These are phyloP conservation scores for Scomber colias DNA, from an alignment of 2,113 vertebrate species.

Conservation along the genomic window DNA sequence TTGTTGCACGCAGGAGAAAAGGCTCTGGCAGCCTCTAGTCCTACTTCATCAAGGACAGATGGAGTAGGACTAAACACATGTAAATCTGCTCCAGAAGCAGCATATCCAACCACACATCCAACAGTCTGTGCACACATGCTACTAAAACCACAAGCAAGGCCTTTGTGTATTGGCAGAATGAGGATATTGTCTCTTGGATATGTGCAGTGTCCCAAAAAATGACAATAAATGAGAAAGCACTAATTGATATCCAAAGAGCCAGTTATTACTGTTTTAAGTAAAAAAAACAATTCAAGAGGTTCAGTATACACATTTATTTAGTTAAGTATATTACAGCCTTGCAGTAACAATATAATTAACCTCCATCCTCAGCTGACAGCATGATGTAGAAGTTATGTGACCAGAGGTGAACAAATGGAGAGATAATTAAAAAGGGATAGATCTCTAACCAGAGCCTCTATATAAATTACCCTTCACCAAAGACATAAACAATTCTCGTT, in stretches of 20 bases:
- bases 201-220: not conserved
- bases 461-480: slow-evolving; percentile 59
- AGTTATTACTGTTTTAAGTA: no score
- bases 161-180: not conserved
- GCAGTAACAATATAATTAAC: slow-evolving; percentile 53
- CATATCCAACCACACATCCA: not conserved
- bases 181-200: not conserved
- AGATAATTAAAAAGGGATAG: slow-evolving; percentile 69
- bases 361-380: slow-evolving; percentile 50
- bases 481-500: slow-evolving; percentile 69
- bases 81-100: slow-evolving; percentile 21
- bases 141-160: slow-evolving; percentile 4
- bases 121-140: slow-evolving; percentile 5
- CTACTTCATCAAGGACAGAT: not conserved
- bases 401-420: slow-evolving; percentile 55
- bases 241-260: not conserved
- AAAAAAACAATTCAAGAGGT: no score
- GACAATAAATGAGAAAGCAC: not conserved
- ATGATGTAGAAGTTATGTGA: slow-evolving; percentile 55
- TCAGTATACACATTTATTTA: not conserved
- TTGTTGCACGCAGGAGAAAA: not conserved
- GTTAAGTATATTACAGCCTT: slow-evolving; percentile 22
- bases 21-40: not conserved
- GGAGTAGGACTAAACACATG: not conserved
- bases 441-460: slow-evolving; percentile 36